Conservation (phyloP, 2,888 invertebrate species). For the Gandaritis pyraliata region DNA sequence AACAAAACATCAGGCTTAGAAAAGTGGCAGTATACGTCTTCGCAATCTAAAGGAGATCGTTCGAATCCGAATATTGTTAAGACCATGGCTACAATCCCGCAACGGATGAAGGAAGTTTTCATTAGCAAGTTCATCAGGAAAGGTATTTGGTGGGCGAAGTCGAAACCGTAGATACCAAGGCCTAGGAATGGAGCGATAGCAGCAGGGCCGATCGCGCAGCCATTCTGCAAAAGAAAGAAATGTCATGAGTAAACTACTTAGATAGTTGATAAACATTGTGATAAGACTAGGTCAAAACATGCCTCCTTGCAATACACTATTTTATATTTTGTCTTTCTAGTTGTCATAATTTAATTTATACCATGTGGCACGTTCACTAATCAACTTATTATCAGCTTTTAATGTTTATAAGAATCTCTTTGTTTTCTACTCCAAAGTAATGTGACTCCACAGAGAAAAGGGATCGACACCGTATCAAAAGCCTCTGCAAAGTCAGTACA, state of each 20-base stretch:
- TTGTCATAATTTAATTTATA: not conserved
- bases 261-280: not conserved
- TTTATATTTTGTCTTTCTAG: not conserved
- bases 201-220: conserved; percentile 87
- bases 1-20: conserved; percentile 86
- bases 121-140: conserved; percentile 85
- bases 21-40: conserved; percentile 87
- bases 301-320: conserved; percentile 11
- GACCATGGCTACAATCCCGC: conserved; percentile 86
- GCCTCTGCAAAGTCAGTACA: conserved; percentile 3
- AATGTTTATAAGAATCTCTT: not conserved
- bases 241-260: not conserved
- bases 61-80: conserved; percentile 86
- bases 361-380: not conserved
- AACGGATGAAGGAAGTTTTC: conserved; percentile 87
- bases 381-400: not conserved
- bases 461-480: conserved; percentile 3
- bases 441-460: not conserved
- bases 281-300: not conserved
- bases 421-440: not conserved
- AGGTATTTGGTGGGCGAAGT: conserved; percentile 87
- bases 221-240: conserved; percentile 81
- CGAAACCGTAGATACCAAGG: conserved; percentile 88
- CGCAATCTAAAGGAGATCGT: conserved; percentile 82
- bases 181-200: conserved; percentile 87